These are phyloP conservation scores for Margarornis squamiger DNA, from an alignment of 2,797 vertebrate species.

Conservation along the genomic window DNA sequence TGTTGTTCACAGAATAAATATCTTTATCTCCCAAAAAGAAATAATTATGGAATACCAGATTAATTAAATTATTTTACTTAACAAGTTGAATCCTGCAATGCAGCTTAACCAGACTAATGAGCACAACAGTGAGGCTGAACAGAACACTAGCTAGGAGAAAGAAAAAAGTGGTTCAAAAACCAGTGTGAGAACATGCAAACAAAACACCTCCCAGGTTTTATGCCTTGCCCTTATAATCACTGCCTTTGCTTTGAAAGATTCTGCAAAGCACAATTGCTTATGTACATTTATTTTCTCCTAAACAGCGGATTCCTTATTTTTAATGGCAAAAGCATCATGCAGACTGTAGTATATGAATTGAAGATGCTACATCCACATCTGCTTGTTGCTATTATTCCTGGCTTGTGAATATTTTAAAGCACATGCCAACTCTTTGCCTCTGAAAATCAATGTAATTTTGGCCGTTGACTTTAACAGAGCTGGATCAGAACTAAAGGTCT, in stretches of 20 bases:
- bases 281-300: not conserved
- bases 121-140: slow-evolving; percentile 26
- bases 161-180: slow-evolving; percentile 51
- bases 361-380: not conserved
- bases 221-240: not conserved
- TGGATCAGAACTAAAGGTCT: slow-evolving; percentile 33
- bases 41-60: not conserved
- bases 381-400: slow-evolving; percentile 6
- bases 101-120: slow-evolving; percentile 59
- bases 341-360: not conserved
- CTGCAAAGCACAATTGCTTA: not conserved
- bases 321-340: not conserved
- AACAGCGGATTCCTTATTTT: not conserved
- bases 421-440: not conserved
- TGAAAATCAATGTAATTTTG: slow-evolving; percentile 58
- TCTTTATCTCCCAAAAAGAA: not conserved
- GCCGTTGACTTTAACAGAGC: slow-evolving; percentile 30
- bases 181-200: slow-evolving; percentile 57
- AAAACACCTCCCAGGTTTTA: not conserved
- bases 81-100: slow-evolving; percentile 37
- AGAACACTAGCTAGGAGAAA: not conserved
- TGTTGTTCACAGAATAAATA: not conserved
- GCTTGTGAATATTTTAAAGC: slow-evolving; percentile 47
- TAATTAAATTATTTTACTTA: slow-evolving; percentile 49
- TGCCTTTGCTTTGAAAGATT: not conserved